phyloP scores from a whole-genome alignment of 2,113 vertebrate genomes.

The Candoia aspera region DNA sequence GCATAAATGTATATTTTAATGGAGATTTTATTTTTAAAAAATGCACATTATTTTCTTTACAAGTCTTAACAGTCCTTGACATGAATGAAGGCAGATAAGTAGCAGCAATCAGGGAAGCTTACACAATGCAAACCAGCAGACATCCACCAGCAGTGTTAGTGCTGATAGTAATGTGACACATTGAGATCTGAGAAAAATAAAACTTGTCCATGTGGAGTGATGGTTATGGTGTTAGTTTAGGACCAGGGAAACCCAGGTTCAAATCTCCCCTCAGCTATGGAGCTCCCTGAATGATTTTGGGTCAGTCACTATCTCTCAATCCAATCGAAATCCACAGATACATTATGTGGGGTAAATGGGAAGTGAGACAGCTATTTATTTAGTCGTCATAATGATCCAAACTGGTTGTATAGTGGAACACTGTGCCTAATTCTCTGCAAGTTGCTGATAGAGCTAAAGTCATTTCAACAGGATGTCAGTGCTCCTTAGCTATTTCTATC shows the following conservation, averaged over 20 bases:
- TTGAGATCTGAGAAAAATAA: not conserved
- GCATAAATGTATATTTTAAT: no score
- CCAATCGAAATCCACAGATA: not conserved
- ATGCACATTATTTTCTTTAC: no score
- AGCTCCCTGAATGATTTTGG: not conserved
- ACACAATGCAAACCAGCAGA: no score
- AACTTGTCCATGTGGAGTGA: not conserved
- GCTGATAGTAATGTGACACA: no score
- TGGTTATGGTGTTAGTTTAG: not conserved
- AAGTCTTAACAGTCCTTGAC: no score
- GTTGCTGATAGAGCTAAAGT: conserved; percentile 32
- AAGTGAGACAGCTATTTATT: not conserved
- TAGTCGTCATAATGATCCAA: not conserved
- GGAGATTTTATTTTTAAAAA: no score
- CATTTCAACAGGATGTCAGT: conserved; percentile 24
- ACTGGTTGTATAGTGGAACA: not conserved
- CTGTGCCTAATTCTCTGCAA: not conserved
- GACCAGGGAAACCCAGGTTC: not conserved
- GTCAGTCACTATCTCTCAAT: not conserved
- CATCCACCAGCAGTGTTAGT: no score
- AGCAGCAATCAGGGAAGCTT: no score
- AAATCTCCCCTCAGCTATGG: not conserved
- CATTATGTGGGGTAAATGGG: not conserved
- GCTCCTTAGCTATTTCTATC: conserved; percentile 44
- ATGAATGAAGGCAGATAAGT: no score